Evolutionary conservation across 2,113 vertebrate genomes (phyloP), one percentile per base, ranked within the genome.

Genomic region (Dromaius novaehollandiae): DNA sequence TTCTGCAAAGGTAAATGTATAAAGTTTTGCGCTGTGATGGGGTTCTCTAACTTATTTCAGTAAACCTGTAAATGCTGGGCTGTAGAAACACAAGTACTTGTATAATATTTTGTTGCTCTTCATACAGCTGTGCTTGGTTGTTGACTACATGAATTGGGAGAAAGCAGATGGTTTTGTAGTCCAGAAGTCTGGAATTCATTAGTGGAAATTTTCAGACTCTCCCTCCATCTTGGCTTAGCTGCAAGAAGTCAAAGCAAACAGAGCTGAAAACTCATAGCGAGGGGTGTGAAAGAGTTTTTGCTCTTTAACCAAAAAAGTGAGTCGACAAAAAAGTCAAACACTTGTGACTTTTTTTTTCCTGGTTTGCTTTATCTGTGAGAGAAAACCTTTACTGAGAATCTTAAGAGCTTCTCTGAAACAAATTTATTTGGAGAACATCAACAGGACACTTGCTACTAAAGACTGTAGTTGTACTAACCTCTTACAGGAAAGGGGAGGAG

Each of bases 141-240:
- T 97, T 97, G 96, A 97, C 95, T 97, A 96, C 86, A 92, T 14
- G 89, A 90, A 58, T 95, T 95, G 87, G 95, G 95, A 97, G 82
- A 85, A 85, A 79, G 92, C 91, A 92, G 85, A 82, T 96, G 88
- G 38, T 56, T 96, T 94, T 90, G 78, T 86, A 95, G 71, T 91
- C 96, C 68, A 60, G 63, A 89, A 66, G n/a, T 97, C 97, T 97
- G 96, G 97, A 97, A 97, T 96, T 97, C 95, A 97, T 98, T 97
- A 98, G 68, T 81, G 86, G 95, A 96, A 89, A 95, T 95, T 73
- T 97, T 97, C 74, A 92, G 93, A 77, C 56, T 58, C 32, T 19
- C 56, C 56, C 56, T 16, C 32, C 32, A 9, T 34, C 85, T 95
- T 95, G 70, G 74, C 86, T 93, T 90, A 90, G 87, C 90, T 97